Base-by-base conservation (phyloP, 2,113 vertebrate species). In the Pan paniscus region DNA sequence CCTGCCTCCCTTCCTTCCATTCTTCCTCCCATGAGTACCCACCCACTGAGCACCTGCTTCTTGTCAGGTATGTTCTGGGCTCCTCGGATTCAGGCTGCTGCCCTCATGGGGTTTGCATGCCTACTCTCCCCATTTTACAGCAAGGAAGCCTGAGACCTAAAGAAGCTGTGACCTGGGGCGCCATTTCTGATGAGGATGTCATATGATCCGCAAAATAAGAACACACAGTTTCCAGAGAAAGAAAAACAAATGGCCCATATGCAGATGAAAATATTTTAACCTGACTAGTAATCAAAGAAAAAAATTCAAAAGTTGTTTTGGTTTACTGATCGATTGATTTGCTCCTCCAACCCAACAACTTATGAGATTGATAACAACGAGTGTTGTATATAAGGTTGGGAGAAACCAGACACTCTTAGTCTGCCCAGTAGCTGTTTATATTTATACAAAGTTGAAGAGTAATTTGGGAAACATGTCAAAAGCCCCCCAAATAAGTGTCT, bases 381-480 rank as follows among this genome's bases (percentile, higher is more conserved):
- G n/a, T 55, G 16, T 61, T 46, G 27, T 83, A 40, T 82, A 10
- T 27, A 68, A 92, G 35, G 22, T 7, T 40, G 43, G 67, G 82
- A 92, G 88, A 93, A 67, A 55, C 68, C 17, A 52, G 43, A 72
- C 35, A 1, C 48, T 55, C 27, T 52, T 52, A n/a, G 35, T 82
- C 52, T 68, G 27, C 61, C 76, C 23, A 9, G 22, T 30, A 67
- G 50, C 52, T 73, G 5, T 79, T 85, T 50, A 13, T 67, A 35
- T 80, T 91, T 50, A 43, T 11, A 1, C 22, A 12, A 30, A 61
- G 40, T 70, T 40, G 9, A 75, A 76, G 75, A 91, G 16, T 95
- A 40, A 68, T 88, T 85, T 89, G 35, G 57, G 68, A 96, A 14
- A 88, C 27, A 67, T 9, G 48, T 93, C 90, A 50, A 30, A 70